Evolutionary conservation across 1,140 invertebrate species (phyloP), one percentile per base, ranked within the genome.

Genomic region (Diprion similis): DNA sequence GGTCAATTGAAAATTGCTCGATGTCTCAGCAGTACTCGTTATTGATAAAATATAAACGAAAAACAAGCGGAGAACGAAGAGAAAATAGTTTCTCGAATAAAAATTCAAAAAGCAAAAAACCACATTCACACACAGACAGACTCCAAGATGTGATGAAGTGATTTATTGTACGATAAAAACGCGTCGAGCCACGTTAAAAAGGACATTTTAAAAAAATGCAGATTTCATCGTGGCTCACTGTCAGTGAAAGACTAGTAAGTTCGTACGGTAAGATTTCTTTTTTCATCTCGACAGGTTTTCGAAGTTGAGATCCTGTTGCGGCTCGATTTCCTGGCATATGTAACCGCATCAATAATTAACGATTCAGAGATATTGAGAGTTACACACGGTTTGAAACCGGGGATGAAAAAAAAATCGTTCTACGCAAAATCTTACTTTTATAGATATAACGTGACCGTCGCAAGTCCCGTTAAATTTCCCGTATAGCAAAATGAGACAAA

Each of bases 1-100:
- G 85, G 87, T 87, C 85, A 77, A 24, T 66, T 80, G 83, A 76
- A 74, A 83, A 85, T 82, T 81, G 82, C 86, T 84, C 81, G 70
- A 74, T 83, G 83, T 88, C 87, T 87, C 87, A 88, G 87, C 84
- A 88, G 85, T 85, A 83, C 70, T 51, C 66, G 66, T 37, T 37
- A 64, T 3, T 15, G 13, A 64, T 17, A 11, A 68, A 68, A 45
- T 68, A 18, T 10, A 17, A 13, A 68, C 13, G 17, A 45, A 19
- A 68, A 68, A 13, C 59, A 18, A 64, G 59, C 17, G 18, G 15
- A 68, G 66, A 18, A 64, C 17, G 24, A 37, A 37, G 24, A 37
- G 24, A 37, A 37, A 37, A 37, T 37, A 37, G 0, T 37, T 37
- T 37, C 24, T 37, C 24, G 24, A 59, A 59, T 17, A 15, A 10